Conservation (phyloP, 2,888 invertebrate species). For the Pachycephus smyrnensis region DNA sequence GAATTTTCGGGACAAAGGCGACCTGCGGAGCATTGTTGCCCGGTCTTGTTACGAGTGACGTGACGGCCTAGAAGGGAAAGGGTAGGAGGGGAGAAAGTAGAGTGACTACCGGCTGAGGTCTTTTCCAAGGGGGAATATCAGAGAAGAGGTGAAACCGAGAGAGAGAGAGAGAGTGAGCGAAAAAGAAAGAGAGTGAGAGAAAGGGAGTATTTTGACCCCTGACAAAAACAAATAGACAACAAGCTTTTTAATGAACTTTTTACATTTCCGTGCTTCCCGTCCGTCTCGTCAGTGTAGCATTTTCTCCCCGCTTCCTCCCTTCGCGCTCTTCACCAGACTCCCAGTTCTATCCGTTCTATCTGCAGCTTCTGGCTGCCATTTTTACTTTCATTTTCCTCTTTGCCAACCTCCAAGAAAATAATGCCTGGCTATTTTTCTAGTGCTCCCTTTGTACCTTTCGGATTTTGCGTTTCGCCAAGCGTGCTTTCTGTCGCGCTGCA, state of each 20-base stretch:
- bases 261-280: not conserved
- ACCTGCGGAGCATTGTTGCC: constrained; percentile 54
- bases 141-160: constrained; percentile 25
- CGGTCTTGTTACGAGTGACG: constrained; percentile 57
- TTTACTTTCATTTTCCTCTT: too few species aligned
- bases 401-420: not conserved
- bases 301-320: constrained; percentile 7
- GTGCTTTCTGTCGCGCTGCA: not conserved
- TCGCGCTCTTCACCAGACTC: constrained; percentile 9
- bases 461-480: not conserved
- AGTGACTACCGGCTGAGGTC: not conserved
- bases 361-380: not conserved
- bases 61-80: constrained; percentile 35
- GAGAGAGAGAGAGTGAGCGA: constrained; percentile 22
- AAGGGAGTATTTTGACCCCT: not conserved
- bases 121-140: constrained; percentile 7
- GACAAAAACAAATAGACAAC: not conserved
- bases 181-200: constrained; percentile 21
- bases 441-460: not conserved
- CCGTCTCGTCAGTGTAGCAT: not conserved
- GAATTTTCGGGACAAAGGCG: constrained; percentile 52
- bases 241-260: not conserved
- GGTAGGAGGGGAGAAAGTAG: constrained; percentile 4
- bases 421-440: not conserved
- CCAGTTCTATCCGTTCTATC: not conserved